These are phyloP conservation scores for Bubo bubo DNA, from an alignment of 2,113 vertebrate species.

Conservation along the genomic window DNA sequence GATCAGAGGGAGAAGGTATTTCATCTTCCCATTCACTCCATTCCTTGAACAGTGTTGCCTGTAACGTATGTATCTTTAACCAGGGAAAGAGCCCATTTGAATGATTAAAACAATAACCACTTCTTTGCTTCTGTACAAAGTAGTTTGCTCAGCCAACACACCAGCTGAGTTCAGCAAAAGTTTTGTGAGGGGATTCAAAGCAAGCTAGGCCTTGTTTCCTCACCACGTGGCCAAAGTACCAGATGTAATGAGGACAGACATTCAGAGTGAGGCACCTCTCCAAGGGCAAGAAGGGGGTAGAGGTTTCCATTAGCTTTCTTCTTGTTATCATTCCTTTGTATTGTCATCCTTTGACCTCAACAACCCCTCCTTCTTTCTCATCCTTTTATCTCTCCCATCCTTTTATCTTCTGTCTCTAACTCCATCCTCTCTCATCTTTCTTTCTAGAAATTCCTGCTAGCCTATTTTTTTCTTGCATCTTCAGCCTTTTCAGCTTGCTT, in stretches of 20 bases:
- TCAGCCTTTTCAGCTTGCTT: neutral
- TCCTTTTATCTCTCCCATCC: neutral
- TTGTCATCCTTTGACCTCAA: conserved; percentile 19
- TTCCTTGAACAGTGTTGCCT: neutral
- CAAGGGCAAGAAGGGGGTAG: neutral
- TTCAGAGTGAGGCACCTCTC: neutral
- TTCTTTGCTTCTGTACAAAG: neutral
- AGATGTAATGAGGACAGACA: neutral
- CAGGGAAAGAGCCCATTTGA: neutral
- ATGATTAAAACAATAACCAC: neutral
- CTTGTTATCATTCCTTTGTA: neutral
- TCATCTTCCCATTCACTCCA: neutral
- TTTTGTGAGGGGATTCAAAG: neutral
- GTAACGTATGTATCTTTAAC: neutral
- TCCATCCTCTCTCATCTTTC: conserved; percentile 12
- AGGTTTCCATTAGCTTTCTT: conserved; percentile 3
- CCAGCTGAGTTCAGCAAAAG: neutral
- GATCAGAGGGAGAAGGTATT: neutral
- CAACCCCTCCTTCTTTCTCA: neutral
- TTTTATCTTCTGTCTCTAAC: conserved; percentile 31
- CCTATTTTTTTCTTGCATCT: neutral
- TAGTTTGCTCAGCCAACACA: neutral
- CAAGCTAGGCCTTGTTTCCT: neutral
- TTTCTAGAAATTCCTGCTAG: neutral
- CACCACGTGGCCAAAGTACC: neutral